Conservation (phyloP, 2,888 invertebrate genomes). For the Drosophila nr. perissopoda region DNA sequence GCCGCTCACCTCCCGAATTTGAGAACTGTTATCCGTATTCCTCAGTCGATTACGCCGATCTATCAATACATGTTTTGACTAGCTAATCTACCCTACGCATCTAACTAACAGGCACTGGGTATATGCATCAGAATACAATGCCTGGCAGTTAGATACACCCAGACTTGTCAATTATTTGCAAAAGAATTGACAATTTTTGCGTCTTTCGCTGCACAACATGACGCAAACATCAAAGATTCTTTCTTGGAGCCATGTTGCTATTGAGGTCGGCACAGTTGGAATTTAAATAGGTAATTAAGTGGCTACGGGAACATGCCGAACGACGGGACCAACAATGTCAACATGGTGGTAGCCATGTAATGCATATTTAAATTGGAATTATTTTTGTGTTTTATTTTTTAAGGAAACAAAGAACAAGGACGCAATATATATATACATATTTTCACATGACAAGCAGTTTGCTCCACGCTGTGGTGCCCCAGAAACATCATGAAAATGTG, state of each 20-base stretch:
- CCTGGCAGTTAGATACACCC: background rate
- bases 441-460: conserved; percentile 15
- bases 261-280: conserved; percentile 61
- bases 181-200: conserved; percentile 23
- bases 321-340: conserved; percentile 30
- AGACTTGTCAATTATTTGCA: conserved; percentile 46
- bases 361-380: conserved; percentile 75
- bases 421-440: conserved; percentile 66
- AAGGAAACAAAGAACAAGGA: conserved; percentile 23
- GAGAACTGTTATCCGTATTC: background rate
- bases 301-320: conserved; percentile 17
- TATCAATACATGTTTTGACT: background rate
- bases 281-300: conserved; percentile 71
- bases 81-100: background rate
- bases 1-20: background rate
- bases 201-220: conserved; percentile 28
- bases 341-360: conserved; percentile 48
- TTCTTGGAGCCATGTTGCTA: conserved; percentile 9
- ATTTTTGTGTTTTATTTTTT: conserved; percentile 39
- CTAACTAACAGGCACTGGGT: background rate
- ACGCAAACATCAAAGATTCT: conserved; percentile 25
- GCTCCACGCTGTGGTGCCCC: conserved; percentile 40
- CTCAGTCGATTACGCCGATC: background rate
- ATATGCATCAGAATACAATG: conserved; percentile 32
- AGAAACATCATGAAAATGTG: conserved; percentile 36